Base-by-base conservation (phyloP, 2,888 invertebrate species). In the Drosophila prostipennis region DNA sequence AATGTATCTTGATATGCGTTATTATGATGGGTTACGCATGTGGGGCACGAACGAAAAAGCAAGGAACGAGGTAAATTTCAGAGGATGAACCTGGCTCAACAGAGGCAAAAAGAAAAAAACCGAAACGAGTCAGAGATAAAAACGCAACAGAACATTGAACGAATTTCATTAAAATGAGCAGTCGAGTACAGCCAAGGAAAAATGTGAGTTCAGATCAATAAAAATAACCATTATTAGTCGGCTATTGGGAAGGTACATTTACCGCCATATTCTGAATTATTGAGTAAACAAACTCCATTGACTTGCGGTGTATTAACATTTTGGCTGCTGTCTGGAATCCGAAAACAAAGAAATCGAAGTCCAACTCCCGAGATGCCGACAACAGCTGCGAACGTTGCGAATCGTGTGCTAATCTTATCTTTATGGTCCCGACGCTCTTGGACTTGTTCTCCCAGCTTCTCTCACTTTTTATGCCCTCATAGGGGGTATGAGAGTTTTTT, bases 321-420 rank as follows among this genome's bases (percentile, higher is more conserved):
- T 78, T 70, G 43, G 69, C 69, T 59, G 68, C 71, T 46, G 65
- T 19, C 45, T 68, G 10, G 40, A 42, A 42, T 45, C 29, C 40
- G 42, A 68, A 68, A 68, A 59, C 45, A 64, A 69, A 58, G 68
- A 54, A 67, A 71, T 61, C 67, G 64, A 64, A 26, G 14, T 39
- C 64, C 37, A 45, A 29, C 16, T 49, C 40, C 51, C 16, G n/a
- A 52, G 52, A 49, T 36, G 14, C 52, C 19, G 40, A 46, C 73
- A 74, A 37, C 78, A 58, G 68, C 69, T 69, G 75, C 52, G 51
- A 67, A 59, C 46, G 42, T 53, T 60, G 77, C 59, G 81, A 85
- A 82, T 86, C 87, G 79, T 79, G 86, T 79, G 88, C 86, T 85
- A 85, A 85, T 85, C 86, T 86, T 78, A 86, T 87, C 85, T 86